These are phyloP conservation scores for Erinaceus europaeus DNA, from an alignment of 2,113 vertebrate genomes.

Conservation along the genomic window DNA sequence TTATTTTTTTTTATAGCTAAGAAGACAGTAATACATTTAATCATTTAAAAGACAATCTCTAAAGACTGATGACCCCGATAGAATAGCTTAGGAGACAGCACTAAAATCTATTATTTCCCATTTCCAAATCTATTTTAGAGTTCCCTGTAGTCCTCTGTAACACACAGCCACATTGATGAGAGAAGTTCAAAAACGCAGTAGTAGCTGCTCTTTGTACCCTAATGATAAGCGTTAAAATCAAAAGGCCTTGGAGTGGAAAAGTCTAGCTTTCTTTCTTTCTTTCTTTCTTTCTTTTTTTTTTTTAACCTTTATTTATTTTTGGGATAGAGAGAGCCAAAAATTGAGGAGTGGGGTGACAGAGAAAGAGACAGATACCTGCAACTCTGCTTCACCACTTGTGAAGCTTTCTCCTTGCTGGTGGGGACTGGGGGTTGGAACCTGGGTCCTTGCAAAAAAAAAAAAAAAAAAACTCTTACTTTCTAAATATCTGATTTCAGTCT, in stretches of 20 bases:
- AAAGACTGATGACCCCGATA: background rate
- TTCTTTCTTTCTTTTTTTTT: no score
- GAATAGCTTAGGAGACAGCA: background rate
- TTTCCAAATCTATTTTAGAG: background rate
- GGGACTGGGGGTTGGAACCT: no score
- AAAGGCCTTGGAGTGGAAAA: background rate
- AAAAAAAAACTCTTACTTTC: no score
- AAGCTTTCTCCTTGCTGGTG: no score
- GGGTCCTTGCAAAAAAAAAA: no score
- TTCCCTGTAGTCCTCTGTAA: background rate
- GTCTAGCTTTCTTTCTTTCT: constrained; percentile 1
- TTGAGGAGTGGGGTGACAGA: no score
- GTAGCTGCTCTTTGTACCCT: background rate
- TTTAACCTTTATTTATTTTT: no score
- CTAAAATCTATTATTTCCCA: background rate
- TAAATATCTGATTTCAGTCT: background rate
- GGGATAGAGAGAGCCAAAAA: no score
- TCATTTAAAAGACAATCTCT: constrained; percentile 23
- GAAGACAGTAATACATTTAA: background rate
- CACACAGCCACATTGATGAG: background rate
- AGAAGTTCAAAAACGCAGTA: background rate
- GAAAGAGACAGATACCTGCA: no score
- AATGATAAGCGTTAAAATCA: background rate
- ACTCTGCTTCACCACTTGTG: no score
- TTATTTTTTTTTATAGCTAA: constrained; percentile 22